Conservation (phyloP, 2,888 invertebrate species). For the Chaetogeoica ovagalla region DNA sequence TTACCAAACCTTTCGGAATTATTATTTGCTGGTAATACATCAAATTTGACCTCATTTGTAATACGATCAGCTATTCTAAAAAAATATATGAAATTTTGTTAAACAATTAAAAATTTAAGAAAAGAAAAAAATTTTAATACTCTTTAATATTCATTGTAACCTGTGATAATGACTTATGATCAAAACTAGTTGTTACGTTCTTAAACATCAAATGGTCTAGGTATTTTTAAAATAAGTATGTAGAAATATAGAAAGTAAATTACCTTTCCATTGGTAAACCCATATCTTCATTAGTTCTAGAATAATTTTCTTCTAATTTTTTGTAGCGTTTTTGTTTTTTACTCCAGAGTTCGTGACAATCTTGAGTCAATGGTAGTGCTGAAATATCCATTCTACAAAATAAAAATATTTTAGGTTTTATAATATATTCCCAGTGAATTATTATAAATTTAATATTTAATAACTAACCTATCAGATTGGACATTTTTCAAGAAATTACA, state of each 20-base stretch:
- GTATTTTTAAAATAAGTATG: not conserved
- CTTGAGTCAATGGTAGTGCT: constrained; percentile 91
- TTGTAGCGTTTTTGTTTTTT: constrained; percentile 84
- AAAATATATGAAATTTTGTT: no score
- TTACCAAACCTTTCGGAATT: no score
- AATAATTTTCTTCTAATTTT: constrained; percentile 69
- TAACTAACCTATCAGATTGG: constrained; percentile 82
- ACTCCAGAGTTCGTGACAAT: constrained; percentile 99
- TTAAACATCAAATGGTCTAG: no score
- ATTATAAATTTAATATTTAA: not conserved
- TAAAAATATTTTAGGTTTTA: not conserved
- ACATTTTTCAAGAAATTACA: constrained; percentile 91
- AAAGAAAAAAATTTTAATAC: no score
- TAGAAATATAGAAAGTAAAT: not conserved
- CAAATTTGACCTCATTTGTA: no score
- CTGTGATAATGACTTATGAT: no score
- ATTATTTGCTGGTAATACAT: no score
- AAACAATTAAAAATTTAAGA: not conserved
- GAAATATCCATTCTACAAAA: constrained; percentile 74
- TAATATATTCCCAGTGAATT: not conserved
- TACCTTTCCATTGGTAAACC: not conserved
- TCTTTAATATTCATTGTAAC: no score
- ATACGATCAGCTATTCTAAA: no score
- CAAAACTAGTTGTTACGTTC: no score
- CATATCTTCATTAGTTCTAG: constrained; percentile 39